Evolutionary conservation across 2,797 vertebrate species (phyloP), one percentile per base, ranked within the genome.

Genomic region (Phrynocephalus vlangalii): DNA sequence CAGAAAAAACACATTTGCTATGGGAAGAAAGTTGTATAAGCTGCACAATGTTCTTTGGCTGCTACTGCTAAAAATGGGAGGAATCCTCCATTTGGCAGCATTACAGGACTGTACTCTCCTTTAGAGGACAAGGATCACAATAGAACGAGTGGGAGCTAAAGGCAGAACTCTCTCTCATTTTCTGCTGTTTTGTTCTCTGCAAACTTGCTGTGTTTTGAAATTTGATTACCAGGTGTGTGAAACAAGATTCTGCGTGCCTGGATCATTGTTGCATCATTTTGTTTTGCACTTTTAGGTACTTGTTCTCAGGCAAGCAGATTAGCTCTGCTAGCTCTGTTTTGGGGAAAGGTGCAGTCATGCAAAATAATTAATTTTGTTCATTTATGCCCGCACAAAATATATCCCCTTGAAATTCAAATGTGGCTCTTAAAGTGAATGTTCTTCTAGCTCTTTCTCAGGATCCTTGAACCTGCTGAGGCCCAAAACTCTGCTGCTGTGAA

Each of bases 231-330:
- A 50, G 15, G 89, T 89, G 92, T 82, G 1, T 22, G 0, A 83
- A 66, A 76, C 94, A 96, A 94, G 94, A 94, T 92, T 92, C 90
- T 88, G 94, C 94, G 90, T 83, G 95, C 92, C 95, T 90, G 50
- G 90, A 80, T 91, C 75, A 0, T 26, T 82, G 1, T 91, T 93
- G 91, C 92, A 93, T 94, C 92, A 94, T 81, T 92, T 84, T 94
- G 92, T 94, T 94, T 94, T 94, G 92, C 93, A 93, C 90, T 82
- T 90, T 93, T 89, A 90, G 91, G 92, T 90, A 89, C 90, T 91
- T 87, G 93, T 92, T 94, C 92, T 90, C 92, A 92, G 91, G 90
- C 73, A 90, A 81, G 92, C 91, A 94, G 89, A 94, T 94, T 93
- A 91, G 85, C 71, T 94, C 75, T 83, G 28, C 44, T 89, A 33